phyloP scores from a whole-genome alignment of 2,113 vertebrate genomes.

The Cyphomyrus discorhynchus region DNA sequence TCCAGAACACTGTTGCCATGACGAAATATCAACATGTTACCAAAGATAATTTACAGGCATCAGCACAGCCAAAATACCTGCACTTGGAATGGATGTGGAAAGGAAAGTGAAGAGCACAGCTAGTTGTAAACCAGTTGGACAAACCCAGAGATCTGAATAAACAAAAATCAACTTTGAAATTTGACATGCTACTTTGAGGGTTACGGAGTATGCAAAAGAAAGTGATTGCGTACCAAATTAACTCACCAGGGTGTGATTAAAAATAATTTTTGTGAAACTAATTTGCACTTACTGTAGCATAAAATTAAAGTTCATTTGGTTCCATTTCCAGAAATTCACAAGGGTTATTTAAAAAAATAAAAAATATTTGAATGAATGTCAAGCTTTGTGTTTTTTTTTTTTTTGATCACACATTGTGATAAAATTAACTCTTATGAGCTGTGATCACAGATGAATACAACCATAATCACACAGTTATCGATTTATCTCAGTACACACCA shows the following conservation, averaged over 20 bases:
- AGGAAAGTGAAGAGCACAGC: not conserved
- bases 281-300: constrained; percentile 68
- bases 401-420: constrained; percentile 55
- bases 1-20: constrained; percentile 20
- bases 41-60: constrained; percentile 21
- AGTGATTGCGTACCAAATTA: constrained; percentile 60
- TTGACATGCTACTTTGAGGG: constrained; percentile 41
- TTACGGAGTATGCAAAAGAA: constrained; percentile 36
- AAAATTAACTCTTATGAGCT: not conserved
- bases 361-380: not conserved
- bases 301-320: constrained; percentile 61
- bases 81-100: not conserved
- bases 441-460: not conserved
- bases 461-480: not conserved
- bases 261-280: constrained; percentile 62
- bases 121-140: constrained; percentile 1
- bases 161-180: constrained; percentile 32
- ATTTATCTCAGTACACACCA: not conserved
- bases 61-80: not conserved
- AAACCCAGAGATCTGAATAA: constrained; percentile 1
- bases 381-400: constrained; percentile 29
- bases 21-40: constrained; percentile 15
- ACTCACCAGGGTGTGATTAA: constrained; percentile 57
- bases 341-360: constrained; percentile 53
- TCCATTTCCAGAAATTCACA: constrained; percentile 58